Evolutionary conservation across 2,888 invertebrate genomes (phyloP), one percentile per base, ranked within the genome.

Genomic region (Cheilosia variabilis): DNA sequence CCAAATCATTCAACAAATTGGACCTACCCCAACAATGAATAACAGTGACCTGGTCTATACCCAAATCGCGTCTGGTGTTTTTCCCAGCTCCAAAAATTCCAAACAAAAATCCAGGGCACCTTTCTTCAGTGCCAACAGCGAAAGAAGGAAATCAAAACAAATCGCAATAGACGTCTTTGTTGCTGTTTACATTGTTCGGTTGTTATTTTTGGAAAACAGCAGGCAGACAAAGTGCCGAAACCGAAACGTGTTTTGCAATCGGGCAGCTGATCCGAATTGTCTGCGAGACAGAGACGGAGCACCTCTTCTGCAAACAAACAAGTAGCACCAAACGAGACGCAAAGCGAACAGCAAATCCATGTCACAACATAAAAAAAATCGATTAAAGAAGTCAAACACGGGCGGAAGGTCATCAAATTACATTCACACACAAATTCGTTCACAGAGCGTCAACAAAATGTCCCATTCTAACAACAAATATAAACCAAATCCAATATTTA

Each of bases 361-460:
- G 52, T 37, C 34, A 24, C 58, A 47, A 41, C 55, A 53, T n/a
- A 15, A 41, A 62, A 45, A 69, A 63, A 68, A 47, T 9, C 53
- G 55, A 62, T 22, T 31, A 65, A 17, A 63, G 10, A 34, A 75
- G 22, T 15, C 53, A 66, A 76, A 63, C 53, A 66, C 65, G 52
- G 63, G 52, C 45, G 53, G 83, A 83, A 83, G 83, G 83, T 73
- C 78, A 72, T 3, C 47, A n/a, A 45, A 45, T 5, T 17, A n/a
- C 58, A 57, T 57, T 19, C 62, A 60, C 37, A 58, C 41, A 2
- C 22, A 68, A 66, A 24, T 41, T 19, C 53, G 62, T 22, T 22
- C 22, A 22, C 1, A 22, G 17, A 58, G 10, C 22, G 34, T 22
- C 19, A 50, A 58, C 71, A 60, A 57, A 19, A 52, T 43, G 10